Base-by-base conservation (phyloP, 2,113 vertebrate species). In the Eleginops maclovinus region DNA sequence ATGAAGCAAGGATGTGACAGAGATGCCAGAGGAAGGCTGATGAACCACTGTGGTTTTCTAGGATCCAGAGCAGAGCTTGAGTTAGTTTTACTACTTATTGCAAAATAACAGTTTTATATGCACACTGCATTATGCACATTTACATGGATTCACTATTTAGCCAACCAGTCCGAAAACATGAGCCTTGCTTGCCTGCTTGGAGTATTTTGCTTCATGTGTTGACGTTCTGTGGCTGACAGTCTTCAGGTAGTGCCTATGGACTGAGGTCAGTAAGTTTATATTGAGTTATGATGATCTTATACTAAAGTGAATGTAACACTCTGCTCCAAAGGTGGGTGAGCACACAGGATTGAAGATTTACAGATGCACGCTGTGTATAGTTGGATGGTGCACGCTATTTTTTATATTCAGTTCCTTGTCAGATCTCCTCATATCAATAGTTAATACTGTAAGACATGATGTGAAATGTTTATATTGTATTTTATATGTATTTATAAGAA, bases 401-500 rank as follows among this genome's bases (percentile, higher is more conserved):
- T 43, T 41, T 7, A 36, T 59, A 22, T 71, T 49, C 28, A 44
- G 22, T 65, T 73, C 49, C 19, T 50, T 75, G 3, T 60, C 31
- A 21, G n/a, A 47, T 49, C 19, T 58, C 28, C 55, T 56, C 24
- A 64, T 59, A 72, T 44, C 28, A 36, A 31, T 72, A 53, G 53
- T 80, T 75, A 89, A 73, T 90, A 78, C 67, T 87, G 60, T 77
- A 77, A 63, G 61, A 86, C 87, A 89, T 82, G 5, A 73, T 81
- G 70, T 81, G 59, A 86, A 74, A 54, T 91, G 72, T 92, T 84
- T 92, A 92, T 87, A 77, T 69, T 80, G 73, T 89, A 53, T 83
- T 91, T 93, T 93, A 83, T 92, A 87, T 92, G 85, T 94, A 94
- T 95, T 94, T 94, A 93, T 94, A 87, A 73, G 56, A 84, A 74